Conservation (phyloP, 37 sponge, comb jelly and placozoan species). For the Aplysina aerophoba region DNA sequence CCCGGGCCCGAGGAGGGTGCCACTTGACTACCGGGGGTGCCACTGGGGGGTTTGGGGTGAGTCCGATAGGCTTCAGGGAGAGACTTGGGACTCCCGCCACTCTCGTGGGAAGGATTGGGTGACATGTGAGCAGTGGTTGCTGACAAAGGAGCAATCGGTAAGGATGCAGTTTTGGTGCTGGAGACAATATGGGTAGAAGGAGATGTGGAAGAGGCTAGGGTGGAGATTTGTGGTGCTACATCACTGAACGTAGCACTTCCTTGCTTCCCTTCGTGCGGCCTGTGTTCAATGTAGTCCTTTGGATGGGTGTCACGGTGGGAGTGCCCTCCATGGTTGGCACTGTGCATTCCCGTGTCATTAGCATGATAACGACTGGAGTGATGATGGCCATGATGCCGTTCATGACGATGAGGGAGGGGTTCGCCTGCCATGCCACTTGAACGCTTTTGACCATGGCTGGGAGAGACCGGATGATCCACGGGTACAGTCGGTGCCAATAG, state of each 20-base stretch:
- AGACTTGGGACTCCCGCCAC: constrained; percentile 21
- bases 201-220: not conserved
- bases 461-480: not conserved
- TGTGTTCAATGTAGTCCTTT: constrained; percentile 12
- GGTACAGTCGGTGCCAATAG: not conserved
- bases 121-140: constrained; percentile 9
- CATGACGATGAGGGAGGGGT: constrained; percentile 20
- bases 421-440: not conserved
- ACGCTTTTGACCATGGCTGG: not conserved
- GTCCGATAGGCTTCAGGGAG: not conserved
- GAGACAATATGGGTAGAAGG: not conserved
- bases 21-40: not conserved
- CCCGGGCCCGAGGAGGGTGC: not conserved
- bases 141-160: not conserved
- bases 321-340: not conserved
- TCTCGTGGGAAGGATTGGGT: constrained; percentile 5
- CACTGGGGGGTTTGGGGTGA: not conserved
- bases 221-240: not conserved
- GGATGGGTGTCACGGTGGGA: not conserved
- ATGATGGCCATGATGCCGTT: constrained; percentile 8
- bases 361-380: constrained; percentile 1
- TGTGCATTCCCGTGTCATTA: not conserved
- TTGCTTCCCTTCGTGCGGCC: not conserved
- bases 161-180: not conserved
- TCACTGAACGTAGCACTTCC: not conserved